Percentiles rank a stretch among this genome's conserved stretches.
Conservation (phyloP, 2,797 vertebrate genomes). For the Thaleichthys pacificus region DNA sequence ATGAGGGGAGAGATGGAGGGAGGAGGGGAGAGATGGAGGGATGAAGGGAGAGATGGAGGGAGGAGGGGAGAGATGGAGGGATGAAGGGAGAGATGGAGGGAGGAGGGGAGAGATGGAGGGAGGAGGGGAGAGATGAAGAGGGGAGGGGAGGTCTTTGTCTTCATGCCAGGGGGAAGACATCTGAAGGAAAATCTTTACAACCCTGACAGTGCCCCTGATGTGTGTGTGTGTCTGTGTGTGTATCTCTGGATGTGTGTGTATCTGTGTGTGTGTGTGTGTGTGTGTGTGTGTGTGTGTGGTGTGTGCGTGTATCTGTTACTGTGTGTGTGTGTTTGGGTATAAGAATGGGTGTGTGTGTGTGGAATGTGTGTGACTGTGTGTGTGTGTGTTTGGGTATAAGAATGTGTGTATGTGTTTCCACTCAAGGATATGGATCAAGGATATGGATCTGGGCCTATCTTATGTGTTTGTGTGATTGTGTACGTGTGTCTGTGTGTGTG, state of each 20-base stretch:
- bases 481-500: too few relatives aligned
- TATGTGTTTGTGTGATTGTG: slow-evolving; percentile 11
- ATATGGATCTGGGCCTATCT: too few relatives aligned
- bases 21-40: slow-evolving; percentile 53
- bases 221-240: slow-evolving; percentile 19
- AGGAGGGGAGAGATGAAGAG: slow-evolving; percentile 44
- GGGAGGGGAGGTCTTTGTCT: slow-evolving; percentile 66
- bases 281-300: slow-evolving; percentile 38
- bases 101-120: slow-evolving; percentile 45
- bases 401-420: too few relatives aligned
- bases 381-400: too few relatives aligned
- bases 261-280: slow-evolving; percentile 26
- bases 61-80: too few relatives aligned
- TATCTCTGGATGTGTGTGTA: background rate
- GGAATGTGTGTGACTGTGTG: too few relatives aligned
- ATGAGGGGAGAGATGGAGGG: slow-evolving; percentile 42
- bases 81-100: background rate
- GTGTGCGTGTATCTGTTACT: slow-evolving; percentile 12
- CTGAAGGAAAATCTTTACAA: slow-evolving; percentile 81
- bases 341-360: slow-evolving; percentile 41
- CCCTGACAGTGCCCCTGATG: slow-evolving; percentile 65
- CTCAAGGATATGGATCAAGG: too few relatives aligned
- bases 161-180: slow-evolving; percentile 72
- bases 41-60: slow-evolving; percentile 25
- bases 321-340: slow-evolving; percentile 8